phyloP scores from a whole-genome alignment of 2,888 invertebrate genomes.

The Gymnoscelis rufifasciata region DNA sequence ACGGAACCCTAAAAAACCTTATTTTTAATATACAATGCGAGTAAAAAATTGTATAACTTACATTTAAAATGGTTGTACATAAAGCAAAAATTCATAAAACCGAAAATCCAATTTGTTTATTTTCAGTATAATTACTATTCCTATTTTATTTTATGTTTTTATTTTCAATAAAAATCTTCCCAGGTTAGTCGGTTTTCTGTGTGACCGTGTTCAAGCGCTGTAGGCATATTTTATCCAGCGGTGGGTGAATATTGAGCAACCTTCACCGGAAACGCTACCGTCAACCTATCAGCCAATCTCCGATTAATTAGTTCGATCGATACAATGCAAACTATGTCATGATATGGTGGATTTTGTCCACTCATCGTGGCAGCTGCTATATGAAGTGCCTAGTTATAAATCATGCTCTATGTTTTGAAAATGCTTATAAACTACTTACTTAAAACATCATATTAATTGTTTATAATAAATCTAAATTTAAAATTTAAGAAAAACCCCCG shows the following conservation, averaged over 20 bases:
- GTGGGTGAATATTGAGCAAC: slow-evolving; percentile 69
- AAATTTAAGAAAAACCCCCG: no score
- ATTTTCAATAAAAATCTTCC: background rate
- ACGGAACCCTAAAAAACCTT: no score
- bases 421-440: background rate
- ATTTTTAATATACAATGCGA: no score
- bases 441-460: no score
- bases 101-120: no score
- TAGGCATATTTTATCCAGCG: slow-evolving; percentile 42
- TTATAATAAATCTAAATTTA: no score
- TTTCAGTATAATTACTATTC: background rate
- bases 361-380: slow-evolving; percentile 69
- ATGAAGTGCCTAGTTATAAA: slow-evolving; percentile 35
- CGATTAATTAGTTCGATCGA: slow-evolving; percentile 74
- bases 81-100: no score
- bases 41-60: no score
- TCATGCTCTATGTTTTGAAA: slow-evolving; percentile 7
- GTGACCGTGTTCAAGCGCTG: slow-evolving; percentile 20
- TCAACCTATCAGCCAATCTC: slow-evolving; percentile 70
- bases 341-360: slow-evolving; percentile 61
- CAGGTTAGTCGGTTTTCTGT: slow-evolving; percentile 1
- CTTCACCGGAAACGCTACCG: slow-evolving; percentile 75
- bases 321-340: slow-evolving; percentile 72
- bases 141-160: background rate
- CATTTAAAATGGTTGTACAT: no score